Evolutionary conservation across 2,113 vertebrate genomes (phyloP), one percentile per base, ranked within the genome.

Genomic region (Trogon melanurus): DNA sequence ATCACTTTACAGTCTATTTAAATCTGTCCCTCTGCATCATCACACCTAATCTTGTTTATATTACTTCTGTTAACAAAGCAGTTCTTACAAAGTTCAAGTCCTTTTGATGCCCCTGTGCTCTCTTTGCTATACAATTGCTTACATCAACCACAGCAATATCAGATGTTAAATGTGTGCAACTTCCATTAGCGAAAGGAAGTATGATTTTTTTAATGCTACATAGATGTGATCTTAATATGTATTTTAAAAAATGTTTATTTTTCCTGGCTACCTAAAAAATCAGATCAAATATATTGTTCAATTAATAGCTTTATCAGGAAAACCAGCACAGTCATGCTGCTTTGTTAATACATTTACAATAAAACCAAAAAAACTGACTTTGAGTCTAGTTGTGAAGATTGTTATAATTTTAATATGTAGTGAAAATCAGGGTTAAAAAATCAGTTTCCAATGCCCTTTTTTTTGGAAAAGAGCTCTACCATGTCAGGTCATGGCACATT

Each of bases 21-120:
- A 92, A 84, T 65, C 34, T 34, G 21, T 85, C 20, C 69, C 66
- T 65, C 45, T 70, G 38, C 19, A 76, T 89, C 79, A 93, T 91
- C 76, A 87, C 54, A 91, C 20, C 51, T 88, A 85, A 88, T 91
- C 65, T 58, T 93, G 26, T 88, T 96, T 93, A 76, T 48, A 78
- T 65, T 94, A 23, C 32, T 75, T 88, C 53, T 85, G 62, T 95
- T 75, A 95, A 94, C 60, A 88, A 74, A 78, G 26, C 18, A 79
- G 25, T 47, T 95, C 74, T 91, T 85, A 34, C 3, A 57, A 85
- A 91, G 36, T 76, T 93, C 61, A 85, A 79, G 79, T 53, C 47
- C 45, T 87, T 79, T 73, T 83, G 50, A 92, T 78, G 11, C 2
- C n/a, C 34, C 23, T 61, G 34, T 72, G 18, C 18, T 53, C 48